Percentiles rank a stretch among this genome's conserved stretches.
Conservation (phyloP, 2,888 invertebrate species). For the Bruchidius siliquastri region DNA sequence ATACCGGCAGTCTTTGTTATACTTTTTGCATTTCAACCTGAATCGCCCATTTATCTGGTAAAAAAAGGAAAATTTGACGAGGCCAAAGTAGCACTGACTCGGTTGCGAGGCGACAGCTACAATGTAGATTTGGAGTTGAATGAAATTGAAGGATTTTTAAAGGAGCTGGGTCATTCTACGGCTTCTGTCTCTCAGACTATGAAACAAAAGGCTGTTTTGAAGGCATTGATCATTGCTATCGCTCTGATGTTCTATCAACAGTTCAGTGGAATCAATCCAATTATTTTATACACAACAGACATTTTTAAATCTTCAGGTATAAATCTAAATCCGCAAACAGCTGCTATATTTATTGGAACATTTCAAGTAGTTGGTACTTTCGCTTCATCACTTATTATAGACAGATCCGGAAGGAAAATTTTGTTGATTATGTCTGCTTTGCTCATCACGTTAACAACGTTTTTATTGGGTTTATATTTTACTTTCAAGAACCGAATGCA, state of each 20-base stretch:
- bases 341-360: constrained; percentile 77
- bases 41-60: constrained; percentile 72
- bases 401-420: constrained; percentile 72
- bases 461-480: constrained; percentile 71
- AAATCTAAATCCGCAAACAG: constrained; percentile 53
- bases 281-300: constrained; percentile 71
- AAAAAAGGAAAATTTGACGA: constrained; percentile 59
- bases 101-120: constrained; percentile 67
- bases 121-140: constrained; percentile 63
- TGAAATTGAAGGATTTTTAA: constrained; percentile 49
- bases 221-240: constrained; percentile 66
- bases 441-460: constrained; percentile 65
- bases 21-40: constrained; percentile 78
- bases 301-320: constrained; percentile 70
- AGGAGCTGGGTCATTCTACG: constrained; percentile 26
- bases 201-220: constrained; percentile 34
- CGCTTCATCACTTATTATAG: constrained; percentile 71
- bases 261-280: constrained; percentile 76
- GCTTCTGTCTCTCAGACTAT: constrained; percentile 27
- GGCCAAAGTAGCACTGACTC: constrained; percentile 64
- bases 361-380: constrained; percentile 78
- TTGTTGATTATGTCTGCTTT: constrained; percentile 67
- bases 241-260: constrained; percentile 89
- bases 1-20: constrained; percentile 65
- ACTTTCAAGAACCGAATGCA: constrained; percentile 44